phyloP scores from a whole-genome alignment of 2,888 invertebrate species.

The Epiblema foenella region DNA sequence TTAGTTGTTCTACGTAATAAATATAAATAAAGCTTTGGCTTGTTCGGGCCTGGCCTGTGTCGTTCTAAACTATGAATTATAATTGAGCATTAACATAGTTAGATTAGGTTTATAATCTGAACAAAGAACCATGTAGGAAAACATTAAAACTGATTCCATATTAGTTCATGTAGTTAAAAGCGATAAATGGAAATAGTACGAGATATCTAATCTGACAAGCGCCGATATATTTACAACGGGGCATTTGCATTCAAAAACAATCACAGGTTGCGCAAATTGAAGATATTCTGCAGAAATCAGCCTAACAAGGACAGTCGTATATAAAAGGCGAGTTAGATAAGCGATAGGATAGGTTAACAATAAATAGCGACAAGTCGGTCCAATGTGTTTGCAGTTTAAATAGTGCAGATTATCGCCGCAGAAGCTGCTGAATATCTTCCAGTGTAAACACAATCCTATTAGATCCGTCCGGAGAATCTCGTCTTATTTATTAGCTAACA shows the following conservation, averaged over 20 bases:
- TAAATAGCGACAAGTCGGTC: slow-evolving; percentile 72
- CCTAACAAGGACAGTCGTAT: slow-evolving; percentile 74
- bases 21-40: slow-evolving; percentile 37
- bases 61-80: slow-evolving; percentile 33
- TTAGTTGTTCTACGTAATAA: slow-evolving; percentile 39
- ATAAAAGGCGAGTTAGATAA: slow-evolving; percentile 68
- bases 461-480: slow-evolving; percentile 73
- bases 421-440: slow-evolving; percentile 60
- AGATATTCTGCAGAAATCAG: slow-evolving; percentile 69
- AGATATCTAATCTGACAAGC: slow-evolving; percentile 68
- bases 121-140: slow-evolving; percentile 52
- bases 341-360: slow-evolving; percentile 71
- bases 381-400: slow-evolving; percentile 74
- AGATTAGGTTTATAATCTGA: slow-evolving; percentile 44
- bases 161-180: slow-evolving; percentile 52
- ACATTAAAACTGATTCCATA: slow-evolving; percentile 57
- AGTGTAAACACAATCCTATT: slow-evolving; percentile 81
- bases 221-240: slow-evolving; percentile 71
- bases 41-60: slow-evolving; percentile 18
- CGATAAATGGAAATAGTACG: slow-evolving; percentile 71
- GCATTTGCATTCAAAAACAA: slow-evolving; percentile 76
- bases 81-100: slow-evolving; percentile 37
- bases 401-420: slow-evolving; percentile 63
- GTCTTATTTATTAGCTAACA: slow-evolving; percentile 75
- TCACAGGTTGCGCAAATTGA: slow-evolving; percentile 66